Evolutionary conservation across 35 echinoderm and acorn worm species (phyloP).

Genomic region (Acanthaster planci): DNA sequence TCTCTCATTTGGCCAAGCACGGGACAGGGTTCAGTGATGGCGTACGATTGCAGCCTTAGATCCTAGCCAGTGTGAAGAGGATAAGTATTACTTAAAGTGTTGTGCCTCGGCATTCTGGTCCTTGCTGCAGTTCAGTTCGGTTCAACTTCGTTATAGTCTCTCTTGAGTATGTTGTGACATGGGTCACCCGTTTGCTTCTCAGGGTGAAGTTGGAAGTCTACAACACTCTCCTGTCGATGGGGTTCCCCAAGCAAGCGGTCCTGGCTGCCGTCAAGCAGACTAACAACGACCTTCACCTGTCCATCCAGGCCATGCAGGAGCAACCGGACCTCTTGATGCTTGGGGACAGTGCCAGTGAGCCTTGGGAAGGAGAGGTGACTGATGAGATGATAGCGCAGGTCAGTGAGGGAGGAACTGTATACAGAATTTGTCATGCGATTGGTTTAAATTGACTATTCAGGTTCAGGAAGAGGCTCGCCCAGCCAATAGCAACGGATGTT

Average conservation of each 20-base stretch:
- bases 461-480: too few relatives aligned
- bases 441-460: neutral
- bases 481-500: too few relatives aligned
- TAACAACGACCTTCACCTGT: constrained; percentile 83
- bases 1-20: too few relatives aligned
- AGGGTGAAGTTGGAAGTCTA: constrained; percentile 89
- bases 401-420: neutral
- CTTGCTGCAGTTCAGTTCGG: too few relatives aligned
- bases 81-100: too few relatives aligned
- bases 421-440: too few relatives aligned
- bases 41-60: too few relatives aligned
- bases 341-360: neutral
- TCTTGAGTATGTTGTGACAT: too few relatives aligned
- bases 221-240: constrained; percentile 79
- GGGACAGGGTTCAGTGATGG: too few relatives aligned
- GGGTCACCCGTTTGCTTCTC: neutral
- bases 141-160: too few relatives aligned
- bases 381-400: constrained; percentile 91
- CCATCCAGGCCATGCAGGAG: constrained; percentile 80
- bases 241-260: constrained; percentile 62
- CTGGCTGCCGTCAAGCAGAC: constrained; percentile 77
- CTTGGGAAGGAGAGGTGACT: constrained; percentile 75
- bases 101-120: too few relatives aligned
- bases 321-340: constrained; percentile 65
- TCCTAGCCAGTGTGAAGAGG: too few relatives aligned